These are phyloP conservation scores for Cotesia congregata DNA, from an alignment of 2,888 invertebrate species.

Conservation along the genomic window DNA sequence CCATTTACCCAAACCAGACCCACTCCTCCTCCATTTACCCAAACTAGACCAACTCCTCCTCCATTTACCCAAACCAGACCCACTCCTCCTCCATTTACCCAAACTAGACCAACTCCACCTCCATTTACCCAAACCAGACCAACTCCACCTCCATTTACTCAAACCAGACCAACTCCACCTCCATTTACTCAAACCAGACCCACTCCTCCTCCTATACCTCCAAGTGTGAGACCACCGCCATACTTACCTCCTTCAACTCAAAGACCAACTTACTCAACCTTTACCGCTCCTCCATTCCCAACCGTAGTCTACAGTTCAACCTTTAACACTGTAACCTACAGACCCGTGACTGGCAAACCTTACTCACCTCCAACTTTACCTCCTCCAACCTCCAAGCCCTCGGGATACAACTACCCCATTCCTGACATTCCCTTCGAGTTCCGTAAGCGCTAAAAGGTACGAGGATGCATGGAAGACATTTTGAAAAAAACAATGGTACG, in stretches of 20 bases:
- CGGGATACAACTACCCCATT: slow-evolving; percentile 64
- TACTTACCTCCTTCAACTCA: slow-evolving; percentile 64
- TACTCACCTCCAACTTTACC: slow-evolving; percentile 62
- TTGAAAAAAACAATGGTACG: too few relatives aligned
- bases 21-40: slow-evolving; percentile 21
- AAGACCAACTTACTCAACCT: slow-evolving; percentile 56
- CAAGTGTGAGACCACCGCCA: slow-evolving; percentile 56
- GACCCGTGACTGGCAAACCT: slow-evolving; percentile 59
- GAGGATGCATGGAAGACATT: slow-evolving; percentile 10
- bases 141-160: slow-evolving; percentile 22
- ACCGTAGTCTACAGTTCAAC: slow-evolving; percentile 58
- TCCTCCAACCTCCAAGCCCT: slow-evolving; percentile 55
- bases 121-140: slow-evolving; percentile 46
- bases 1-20: slow-evolving; percentile 19
- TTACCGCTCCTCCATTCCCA: slow-evolving; percentile 69
- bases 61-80: slow-evolving; percentile 61
- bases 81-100: slow-evolving; percentile 49
- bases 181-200: slow-evolving; percentile 42
- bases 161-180: slow-evolving; percentile 28
- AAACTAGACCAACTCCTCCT: slow-evolving; percentile 38
- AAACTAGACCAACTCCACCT: slow-evolving; percentile 64
- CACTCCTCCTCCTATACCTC: slow-evolving; percentile 40
- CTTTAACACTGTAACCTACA: slow-evolving; percentile 53
- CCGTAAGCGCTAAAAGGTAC: slow-evolving; percentile 55
- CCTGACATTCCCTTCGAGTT: slow-evolving; percentile 63